These are phyloP conservation scores for Poecilus cupreus DNA, from an alignment of 2,888 invertebrate genomes.

Conservation along the genomic window DNA sequence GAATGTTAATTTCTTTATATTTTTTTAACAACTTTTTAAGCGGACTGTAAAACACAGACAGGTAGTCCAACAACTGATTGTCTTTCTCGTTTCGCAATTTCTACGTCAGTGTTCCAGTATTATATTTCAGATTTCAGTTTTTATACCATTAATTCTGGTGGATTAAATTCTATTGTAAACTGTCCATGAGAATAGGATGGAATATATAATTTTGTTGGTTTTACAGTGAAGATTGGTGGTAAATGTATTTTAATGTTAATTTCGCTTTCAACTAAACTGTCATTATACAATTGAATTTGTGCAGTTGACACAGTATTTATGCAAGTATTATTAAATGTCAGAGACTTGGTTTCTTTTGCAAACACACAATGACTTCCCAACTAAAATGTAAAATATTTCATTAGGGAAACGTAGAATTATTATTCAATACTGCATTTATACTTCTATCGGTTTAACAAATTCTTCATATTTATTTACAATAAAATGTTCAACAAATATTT, in stretches of 20 bases:
- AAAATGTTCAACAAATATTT: conserved; percentile 78
- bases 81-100: too few species aligned
- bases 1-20: too few species aligned
- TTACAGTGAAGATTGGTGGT: conserved; percentile 67
- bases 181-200: conserved; percentile 68
- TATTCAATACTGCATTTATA: conserved; percentile 60
- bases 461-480: conserved; percentile 75
- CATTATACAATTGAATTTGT: conserved; percentile 70
- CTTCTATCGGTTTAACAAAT: conserved; percentile 74
- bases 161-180: conserved; percentile 71
- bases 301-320: conserved; percentile 68
- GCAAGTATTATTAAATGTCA: conserved; percentile 71
- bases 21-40: too few species aligned
- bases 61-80: too few species aligned
- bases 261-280: conserved; percentile 68
- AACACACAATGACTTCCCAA: conserved; percentile 69
- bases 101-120: too few species aligned
- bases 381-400: conserved; percentile 65
- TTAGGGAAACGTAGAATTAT: not conserved
- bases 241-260: conserved; percentile 63
- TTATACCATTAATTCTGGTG: conserved; percentile 70
- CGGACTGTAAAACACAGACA: too few species aligned
- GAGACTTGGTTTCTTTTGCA: conserved; percentile 67
- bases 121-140: too few species aligned
- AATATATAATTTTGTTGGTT: conserved; percentile 67